A percentile compares a stretch with the other conserved stretches of the same genome.
phyloP scores from a whole-genome alignment of 2,888 invertebrate species.

The Cotesia congregata region DNA sequence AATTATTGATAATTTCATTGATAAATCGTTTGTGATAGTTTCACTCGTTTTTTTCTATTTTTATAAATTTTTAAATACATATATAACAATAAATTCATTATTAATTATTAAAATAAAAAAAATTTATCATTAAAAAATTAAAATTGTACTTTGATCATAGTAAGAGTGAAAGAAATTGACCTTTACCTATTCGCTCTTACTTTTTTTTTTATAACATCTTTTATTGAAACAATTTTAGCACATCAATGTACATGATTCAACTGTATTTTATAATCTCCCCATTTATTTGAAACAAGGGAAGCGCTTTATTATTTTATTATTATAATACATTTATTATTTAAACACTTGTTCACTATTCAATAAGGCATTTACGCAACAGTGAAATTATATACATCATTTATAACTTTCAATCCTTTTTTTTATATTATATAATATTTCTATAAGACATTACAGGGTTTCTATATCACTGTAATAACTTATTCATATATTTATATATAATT shows the following conservation, averaged over 20 bases:
- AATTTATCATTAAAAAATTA: slow-evolving; percentile 27
- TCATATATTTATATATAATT: slow-evolving; percentile 1
- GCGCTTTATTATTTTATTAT: slow-evolving; percentile 21
- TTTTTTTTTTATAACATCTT: background rate
- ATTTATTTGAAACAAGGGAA: background rate
- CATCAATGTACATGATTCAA: background rate
- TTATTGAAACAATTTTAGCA: background rate
- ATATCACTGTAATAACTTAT: background rate
- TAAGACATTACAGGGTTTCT: background rate
- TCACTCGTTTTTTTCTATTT: slow-evolving; percentile 16
- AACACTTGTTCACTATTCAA: slow-evolving; percentile 41
- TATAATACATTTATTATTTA: slow-evolving; percentile 39
- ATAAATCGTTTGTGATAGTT: background rate
- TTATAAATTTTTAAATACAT: background rate
- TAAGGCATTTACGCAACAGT: slow-evolving; percentile 47
- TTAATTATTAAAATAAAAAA: slow-evolving; percentile 14
- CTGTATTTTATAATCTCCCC: background rate
- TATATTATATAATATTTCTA: background rate
- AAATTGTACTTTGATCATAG: slow-evolving; percentile 31
- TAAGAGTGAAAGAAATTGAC: slow-evolving; percentile 34
- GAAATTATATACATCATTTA: slow-evolving; percentile 40
- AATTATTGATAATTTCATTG: too few relatives aligned
- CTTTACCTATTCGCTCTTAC: slow-evolving; percentile 22
- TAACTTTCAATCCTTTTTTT: slow-evolving; percentile 4
- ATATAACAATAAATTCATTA: background rate